Evolutionary conservation across 2,113 vertebrate species (phyloP).

Genomic region (Redunca redunca): DNA sequence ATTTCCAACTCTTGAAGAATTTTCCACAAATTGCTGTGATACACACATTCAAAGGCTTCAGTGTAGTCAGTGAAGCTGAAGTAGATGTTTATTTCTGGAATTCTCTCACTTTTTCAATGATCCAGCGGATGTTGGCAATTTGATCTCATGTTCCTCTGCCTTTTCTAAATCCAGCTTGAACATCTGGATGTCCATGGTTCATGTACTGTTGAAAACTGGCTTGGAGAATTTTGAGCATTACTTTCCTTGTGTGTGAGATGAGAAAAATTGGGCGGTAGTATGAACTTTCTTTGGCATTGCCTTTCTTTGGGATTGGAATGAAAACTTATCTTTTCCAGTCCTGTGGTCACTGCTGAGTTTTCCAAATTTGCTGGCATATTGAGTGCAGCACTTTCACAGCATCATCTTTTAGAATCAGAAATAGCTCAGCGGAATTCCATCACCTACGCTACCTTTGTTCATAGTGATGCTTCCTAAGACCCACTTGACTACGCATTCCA

Average conservation of each 20-base stretch:
- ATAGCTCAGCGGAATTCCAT: background rate
- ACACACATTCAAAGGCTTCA: background rate
- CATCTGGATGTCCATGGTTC: background rate
- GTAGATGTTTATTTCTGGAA: background rate
- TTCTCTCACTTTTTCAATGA: background rate
- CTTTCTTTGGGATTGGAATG: background rate
- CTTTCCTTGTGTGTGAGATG: background rate
- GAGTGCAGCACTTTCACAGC: background rate
- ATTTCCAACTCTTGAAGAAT: background rate
- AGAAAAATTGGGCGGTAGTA: rapidly evolving
- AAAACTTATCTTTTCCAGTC: background rate
- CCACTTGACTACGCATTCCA: background rate
- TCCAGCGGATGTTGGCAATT: background rate
- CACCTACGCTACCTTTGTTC: rapidly evolving
- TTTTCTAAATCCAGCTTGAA: background rate
- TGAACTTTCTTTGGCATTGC: background rate
- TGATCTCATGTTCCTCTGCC: background rate
- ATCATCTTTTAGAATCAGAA: background rate
- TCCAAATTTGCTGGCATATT: background rate
- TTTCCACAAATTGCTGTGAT: background rate
- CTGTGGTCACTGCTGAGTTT: background rate
- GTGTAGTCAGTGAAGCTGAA: background rate
- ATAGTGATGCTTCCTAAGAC: background rate
- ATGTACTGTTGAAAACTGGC: background rate
- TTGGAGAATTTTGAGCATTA: background rate